These are phyloP conservation scores for Typhlomys cinereus DNA, from an alignment of 2,113 vertebrate genomes.

Conservation along the genomic window DNA sequence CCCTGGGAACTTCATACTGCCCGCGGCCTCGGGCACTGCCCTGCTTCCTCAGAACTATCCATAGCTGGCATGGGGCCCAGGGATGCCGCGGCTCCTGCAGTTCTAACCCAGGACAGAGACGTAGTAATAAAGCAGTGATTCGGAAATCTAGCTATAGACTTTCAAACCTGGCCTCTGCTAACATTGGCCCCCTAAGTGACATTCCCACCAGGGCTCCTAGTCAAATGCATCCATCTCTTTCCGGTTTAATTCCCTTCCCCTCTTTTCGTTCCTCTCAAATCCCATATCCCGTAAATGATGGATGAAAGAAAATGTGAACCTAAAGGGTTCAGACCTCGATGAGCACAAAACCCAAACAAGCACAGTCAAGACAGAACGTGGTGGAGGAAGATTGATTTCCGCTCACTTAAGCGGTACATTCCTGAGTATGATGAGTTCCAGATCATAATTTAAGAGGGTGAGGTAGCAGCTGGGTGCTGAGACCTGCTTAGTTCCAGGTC, in stretches of 20 bases:
- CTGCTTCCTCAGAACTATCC: no score
- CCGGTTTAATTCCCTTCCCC: neutral
- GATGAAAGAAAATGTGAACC: neutral
- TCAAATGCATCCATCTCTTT: neutral
- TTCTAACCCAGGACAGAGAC: neutral
- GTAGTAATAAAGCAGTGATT: conserved; percentile 25
- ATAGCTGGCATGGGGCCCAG: neutral
- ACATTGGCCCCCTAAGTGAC: neutral
- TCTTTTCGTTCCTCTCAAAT: neutral
- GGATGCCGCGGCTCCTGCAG: neutral
- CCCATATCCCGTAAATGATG: neutral
- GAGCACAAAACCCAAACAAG: neutral
- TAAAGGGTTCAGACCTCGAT: neutral
- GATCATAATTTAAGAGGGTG: neutral
- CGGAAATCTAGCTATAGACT: neutral
- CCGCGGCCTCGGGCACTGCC: neutral
- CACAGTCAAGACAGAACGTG: neutral
- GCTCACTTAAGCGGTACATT: no score
- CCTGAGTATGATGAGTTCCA: neutral
- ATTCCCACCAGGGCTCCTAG: neutral
- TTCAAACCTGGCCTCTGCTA: neutral
- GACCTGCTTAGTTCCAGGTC: neutral
- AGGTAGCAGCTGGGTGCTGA: neutral
- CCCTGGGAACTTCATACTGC: neutral
- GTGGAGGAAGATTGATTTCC: neutral